phyloP scores from a whole-genome alignment of 2,888 invertebrate species.

The Tenthredo scrophulariae region DNA sequence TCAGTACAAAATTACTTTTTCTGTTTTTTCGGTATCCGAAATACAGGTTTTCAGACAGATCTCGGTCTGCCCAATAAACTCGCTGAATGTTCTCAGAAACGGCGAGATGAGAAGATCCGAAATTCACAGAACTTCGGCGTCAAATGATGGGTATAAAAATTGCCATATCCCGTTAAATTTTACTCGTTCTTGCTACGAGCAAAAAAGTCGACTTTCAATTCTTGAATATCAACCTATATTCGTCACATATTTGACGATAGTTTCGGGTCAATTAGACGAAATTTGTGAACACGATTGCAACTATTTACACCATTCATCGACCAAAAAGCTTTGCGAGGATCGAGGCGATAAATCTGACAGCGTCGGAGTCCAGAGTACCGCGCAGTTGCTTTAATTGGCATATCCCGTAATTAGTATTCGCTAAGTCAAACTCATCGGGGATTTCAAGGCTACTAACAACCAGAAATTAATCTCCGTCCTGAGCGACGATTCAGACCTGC shows the following conservation, averaged over 20 bases:
- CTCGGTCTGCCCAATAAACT: too few relatives aligned
- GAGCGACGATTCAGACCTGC: slow-evolving; percentile 4
- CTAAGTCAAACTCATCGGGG: slow-evolving; percentile 24
- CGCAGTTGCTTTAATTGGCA: not conserved
- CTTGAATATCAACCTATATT: not conserved
- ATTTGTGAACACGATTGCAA: not conserved
- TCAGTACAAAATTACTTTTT: too few relatives aligned
- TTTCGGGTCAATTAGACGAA: not conserved
- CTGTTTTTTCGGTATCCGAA: too few relatives aligned
- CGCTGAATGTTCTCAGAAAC: not conserved
- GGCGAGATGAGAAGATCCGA: not conserved
- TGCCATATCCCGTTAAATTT: not conserved
- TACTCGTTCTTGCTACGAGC: not conserved
- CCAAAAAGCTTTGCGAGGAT: not conserved
- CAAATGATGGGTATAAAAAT: not conserved
- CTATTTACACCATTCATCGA: not conserved
- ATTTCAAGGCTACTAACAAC: slow-evolving; percentile 20
- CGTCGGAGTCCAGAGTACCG: not conserved
- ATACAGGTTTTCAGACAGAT: too few relatives aligned
- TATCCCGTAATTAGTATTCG: slow-evolving; percentile 9
- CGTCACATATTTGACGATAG: not conserved
- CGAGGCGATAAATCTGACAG: not conserved
- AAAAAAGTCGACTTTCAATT: not conserved
- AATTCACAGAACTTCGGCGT: too few relatives aligned
- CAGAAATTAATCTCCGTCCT: slow-evolving; percentile 23